Evolutionary conservation across 2,113 vertebrate species (phyloP), one percentile per base, ranked within the genome.

Genomic region (Strigops habroptila): DNA sequence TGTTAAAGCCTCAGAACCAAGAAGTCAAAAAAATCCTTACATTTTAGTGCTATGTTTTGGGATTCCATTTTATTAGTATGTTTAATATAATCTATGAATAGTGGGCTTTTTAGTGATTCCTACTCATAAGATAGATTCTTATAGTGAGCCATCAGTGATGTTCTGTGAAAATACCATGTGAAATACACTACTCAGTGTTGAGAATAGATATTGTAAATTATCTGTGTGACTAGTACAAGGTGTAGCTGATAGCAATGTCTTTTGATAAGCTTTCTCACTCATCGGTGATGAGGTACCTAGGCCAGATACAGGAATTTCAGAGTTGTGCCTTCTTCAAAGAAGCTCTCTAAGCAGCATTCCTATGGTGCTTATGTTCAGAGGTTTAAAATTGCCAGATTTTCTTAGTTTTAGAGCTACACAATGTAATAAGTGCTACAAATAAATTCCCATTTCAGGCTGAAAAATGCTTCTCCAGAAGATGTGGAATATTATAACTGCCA

Each of bases 401-500:
- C 48, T 64, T 75, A 49, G 10, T 74, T 84, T 83, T 91, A 70
- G 64, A 88, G 59, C 39, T 43, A 62, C 21, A 37, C 28, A 57
- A 8, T 92, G n/a, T 81, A 82, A 70, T 88, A 63, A 78, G 39
- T 62, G 53, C 74, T 78, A 44, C 70, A 48, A 67, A 65, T 74
- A 70, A 88, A 86, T 84, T 91, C 35, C 60, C 17, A 41, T 97
- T 97, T 76, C 94, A 99, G 99, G 99, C 97, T 99, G 88, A 99
- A 99, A 98, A 89, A 98, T 14, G 98, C 99, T 78, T 99, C 99
- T 81, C 99, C 99, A 37, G 99, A 99, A 97, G 99, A 99, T 82
- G 98, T 99, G 22, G 99, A 99, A 94, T 99, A 99, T 97, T 98
- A 99, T 65, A 99, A 99, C 92, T 99, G 99, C 93, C 99, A 99